A percentile compares a stretch with the other conserved stretches of the same genome.
Conservation (phyloP, 2,113 vertebrate genomes). For the Gadus chalcogrammus region DNA sequence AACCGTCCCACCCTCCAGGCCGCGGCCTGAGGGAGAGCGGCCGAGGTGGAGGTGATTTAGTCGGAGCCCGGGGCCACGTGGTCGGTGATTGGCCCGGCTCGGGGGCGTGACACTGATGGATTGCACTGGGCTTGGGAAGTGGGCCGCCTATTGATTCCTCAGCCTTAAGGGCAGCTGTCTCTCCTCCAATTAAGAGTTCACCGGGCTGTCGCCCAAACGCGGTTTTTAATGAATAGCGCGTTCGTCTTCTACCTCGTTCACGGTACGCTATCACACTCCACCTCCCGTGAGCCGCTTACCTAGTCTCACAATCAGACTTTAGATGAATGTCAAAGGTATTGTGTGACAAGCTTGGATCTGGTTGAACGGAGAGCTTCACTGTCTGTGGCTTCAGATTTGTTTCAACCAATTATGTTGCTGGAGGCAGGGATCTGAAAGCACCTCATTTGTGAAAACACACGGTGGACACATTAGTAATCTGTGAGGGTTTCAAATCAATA, state of each 20-base stretch:
- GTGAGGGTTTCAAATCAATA: too few relatives aligned
- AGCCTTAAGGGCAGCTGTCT: slow-evolving; percentile 35
- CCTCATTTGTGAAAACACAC: too few relatives aligned
- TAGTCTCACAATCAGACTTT: too few relatives aligned
- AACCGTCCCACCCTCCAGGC: slow-evolving; percentile 9
- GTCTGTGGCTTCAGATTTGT: too few relatives aligned
- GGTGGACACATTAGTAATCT: too few relatives aligned
- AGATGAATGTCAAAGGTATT: too few relatives aligned
- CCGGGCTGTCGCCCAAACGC: slow-evolving; percentile 41
- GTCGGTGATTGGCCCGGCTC: slow-evolving; percentile 35
- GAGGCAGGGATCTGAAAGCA: too few relatives aligned
- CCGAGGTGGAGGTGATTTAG: slow-evolving; percentile 24
- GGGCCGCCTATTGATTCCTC: slow-evolving; percentile 46
- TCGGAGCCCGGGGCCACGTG: slow-evolving; percentile 8
- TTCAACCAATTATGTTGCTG: too few relatives aligned
- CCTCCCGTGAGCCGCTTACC: neutral
- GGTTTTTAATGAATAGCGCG: slow-evolving; percentile 48
- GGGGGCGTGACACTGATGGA: slow-evolving; percentile 51
- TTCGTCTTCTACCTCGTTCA: slow-evolving; percentile 11
- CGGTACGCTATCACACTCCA: slow-evolving; percentile 1
- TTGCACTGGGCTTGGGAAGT: slow-evolving; percentile 45
- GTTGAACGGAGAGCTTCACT: too few relatives aligned
- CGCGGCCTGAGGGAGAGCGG: slow-evolving; percentile 12
- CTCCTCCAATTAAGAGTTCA: slow-evolving; percentile 66
- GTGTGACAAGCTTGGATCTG: too few relatives aligned